A percentile compares a stretch with the other conserved stretches of the same genome.
Evolutionary conservation across 2,797 vertebrate species (phyloP).

Genomic region (Sparidentex hasta): DNA sequence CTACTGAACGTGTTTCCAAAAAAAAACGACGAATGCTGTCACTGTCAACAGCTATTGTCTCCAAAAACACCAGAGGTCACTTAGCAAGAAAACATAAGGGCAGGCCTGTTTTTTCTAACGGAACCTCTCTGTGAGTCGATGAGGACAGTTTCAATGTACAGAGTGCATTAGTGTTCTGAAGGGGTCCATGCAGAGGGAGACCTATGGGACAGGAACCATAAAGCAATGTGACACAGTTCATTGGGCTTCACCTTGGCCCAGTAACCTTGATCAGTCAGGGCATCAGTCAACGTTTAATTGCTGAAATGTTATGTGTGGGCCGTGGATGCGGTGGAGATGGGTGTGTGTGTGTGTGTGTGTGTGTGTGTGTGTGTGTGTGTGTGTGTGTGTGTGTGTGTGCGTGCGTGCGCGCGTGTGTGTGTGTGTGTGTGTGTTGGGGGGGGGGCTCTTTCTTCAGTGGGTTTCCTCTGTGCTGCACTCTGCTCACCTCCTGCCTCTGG

Average conservation of each 20-base stretch:
- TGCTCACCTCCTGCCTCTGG: slow-evolving; percentile 50
- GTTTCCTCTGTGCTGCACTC: slow-evolving; percentile 29
- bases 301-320: slow-evolving; percentile 63
- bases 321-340: slow-evolving; percentile 30
- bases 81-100: slow-evolving; percentile 1
- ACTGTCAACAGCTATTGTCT: background rate
- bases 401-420: too few species aligned
- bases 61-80: background rate
- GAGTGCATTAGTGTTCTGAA: slow-evolving; percentile 36
- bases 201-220: slow-evolving; percentile 74
- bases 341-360: slow-evolving; percentile 24
- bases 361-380: slow-evolving; percentile 24
- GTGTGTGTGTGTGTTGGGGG: too few species aligned
- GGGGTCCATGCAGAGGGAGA: slow-evolving; percentile 45
- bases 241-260: slow-evolving; percentile 80
- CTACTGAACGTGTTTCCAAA: background rate
- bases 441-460: slow-evolving; percentile 36
- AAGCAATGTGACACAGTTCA: slow-evolving; percentile 79
- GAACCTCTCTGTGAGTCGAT: slow-evolving; percentile 21
- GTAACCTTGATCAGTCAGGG: slow-evolving; percentile 83
- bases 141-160: slow-evolving; percentile 30
- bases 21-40: background rate
- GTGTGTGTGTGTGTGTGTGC: too few species aligned
- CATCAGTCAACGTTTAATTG: slow-evolving; percentile 84
- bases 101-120: background rate